Evolutionary conservation across 2,888 invertebrate genomes (phyloP), one percentile per base, ranked within the genome.

Genomic region (Stenodema calcarata): DNA sequence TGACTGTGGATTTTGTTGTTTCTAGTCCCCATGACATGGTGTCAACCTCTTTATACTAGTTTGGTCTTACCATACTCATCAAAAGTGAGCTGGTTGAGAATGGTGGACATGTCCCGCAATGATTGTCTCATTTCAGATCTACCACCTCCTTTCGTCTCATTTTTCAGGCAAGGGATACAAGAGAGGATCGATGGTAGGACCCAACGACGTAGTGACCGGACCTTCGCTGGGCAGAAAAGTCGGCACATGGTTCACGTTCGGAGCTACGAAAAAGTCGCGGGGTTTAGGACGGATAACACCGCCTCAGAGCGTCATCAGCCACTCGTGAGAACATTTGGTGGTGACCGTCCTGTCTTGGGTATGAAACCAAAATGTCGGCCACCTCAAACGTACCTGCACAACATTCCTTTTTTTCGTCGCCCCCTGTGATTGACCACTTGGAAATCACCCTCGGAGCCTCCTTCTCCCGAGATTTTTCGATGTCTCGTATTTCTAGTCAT

Each of bases 181-280:
- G 35, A 44, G 73, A 35, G 73, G 73, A 16, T 73, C 81, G 6
- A 23, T 84, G 73, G 73, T 84, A 3, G 84, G 86, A 14, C 78
- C 73, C 12, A 81, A 73, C 70, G 81, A 80, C 73, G 75, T 41
- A 18, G 70, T 42, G 2, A 76, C 86, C 11, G 78, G 69, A 1
- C 86, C 86, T 16, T 86, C 86, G 7, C 9, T 86, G 18, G 86
- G 86, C 6, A 70, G 86, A 18, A 80, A 81, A 80, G 86, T 86
- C 18, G 86, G 86, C 6, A 73, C 81, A 0, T 86, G 86, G 86
- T 86, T 86, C 41, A 80, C 47, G 3, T 86, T 86, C 35, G 86
- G 86, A 42, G 86, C 73, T 0, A 62, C 81, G 47, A 86, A 86
- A 30, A 86, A 86, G 27, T 87, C 87, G 0, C 78, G 83, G 7